Percentiles rank a stretch among this genome's conserved stretches.
Evolutionary conservation across 2,113 vertebrate genomes (phyloP).

Genomic region (Conger conger): DNA sequence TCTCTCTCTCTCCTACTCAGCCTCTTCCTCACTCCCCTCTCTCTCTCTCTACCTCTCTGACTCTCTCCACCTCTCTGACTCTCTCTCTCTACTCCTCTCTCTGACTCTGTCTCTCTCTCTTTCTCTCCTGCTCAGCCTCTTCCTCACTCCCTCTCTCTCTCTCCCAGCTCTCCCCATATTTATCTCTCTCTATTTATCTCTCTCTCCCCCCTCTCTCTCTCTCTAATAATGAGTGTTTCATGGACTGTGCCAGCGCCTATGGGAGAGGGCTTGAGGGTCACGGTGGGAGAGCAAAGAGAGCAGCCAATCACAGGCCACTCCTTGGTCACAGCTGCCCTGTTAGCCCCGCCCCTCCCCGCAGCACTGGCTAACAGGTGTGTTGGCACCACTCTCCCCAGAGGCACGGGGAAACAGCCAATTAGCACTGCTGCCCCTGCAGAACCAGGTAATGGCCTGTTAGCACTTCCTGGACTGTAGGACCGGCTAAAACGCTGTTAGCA

Average conservation of each 20-base stretch:
- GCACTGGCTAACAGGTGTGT: too few relatives aligned
- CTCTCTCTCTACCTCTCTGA: conserved; percentile 5
- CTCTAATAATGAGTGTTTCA: too few relatives aligned
- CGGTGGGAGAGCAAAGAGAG: conserved; percentile 45
- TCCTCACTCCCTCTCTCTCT: conserved; percentile 44
- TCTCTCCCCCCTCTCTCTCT: too few relatives aligned
- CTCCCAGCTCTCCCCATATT: not conserved
- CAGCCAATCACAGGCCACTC: conserved; percentile 67
- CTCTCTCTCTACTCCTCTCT: not conserved
- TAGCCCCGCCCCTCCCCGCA: not conserved
- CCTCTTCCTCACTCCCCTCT: too few relatives aligned
- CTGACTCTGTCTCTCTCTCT: conserved; percentile 7
- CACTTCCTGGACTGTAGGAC: conserved; percentile 48
- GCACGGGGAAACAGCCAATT: too few relatives aligned
- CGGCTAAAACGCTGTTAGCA: conserved; percentile 33
- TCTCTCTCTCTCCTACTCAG: too few relatives aligned
- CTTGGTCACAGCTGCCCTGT: not conserved
- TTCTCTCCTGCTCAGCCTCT: conserved; percentile 38
- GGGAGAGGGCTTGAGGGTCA: not conserved
- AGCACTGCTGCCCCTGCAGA: too few relatives aligned
- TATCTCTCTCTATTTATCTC: too few relatives aligned
- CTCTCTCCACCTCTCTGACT: not conserved
- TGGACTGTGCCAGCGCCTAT: conserved; percentile 46
- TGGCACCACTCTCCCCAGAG: too few relatives aligned
- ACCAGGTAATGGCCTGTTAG: not conserved